Percentiles rank a stretch among this genome's conserved stretches.
Conservation (phyloP, 2,888 invertebrate species). For the Unio delphinus region DNA sequence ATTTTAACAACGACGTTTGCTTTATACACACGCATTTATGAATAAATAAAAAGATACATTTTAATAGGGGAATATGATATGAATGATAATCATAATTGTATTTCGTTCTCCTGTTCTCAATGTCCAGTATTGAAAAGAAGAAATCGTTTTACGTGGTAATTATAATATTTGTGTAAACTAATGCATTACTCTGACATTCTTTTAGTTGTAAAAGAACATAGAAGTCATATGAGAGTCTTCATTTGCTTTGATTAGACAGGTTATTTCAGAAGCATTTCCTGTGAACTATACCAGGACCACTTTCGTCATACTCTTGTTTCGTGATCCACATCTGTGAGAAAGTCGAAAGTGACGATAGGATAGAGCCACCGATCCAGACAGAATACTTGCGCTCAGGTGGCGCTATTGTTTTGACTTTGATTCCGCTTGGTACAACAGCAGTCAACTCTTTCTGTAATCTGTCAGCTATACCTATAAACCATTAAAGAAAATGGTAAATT, state of each 20-base stretch:
- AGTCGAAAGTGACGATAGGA: slow-evolving; percentile 17
- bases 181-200: too few relatives aligned
- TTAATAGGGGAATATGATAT: too few relatives aligned
- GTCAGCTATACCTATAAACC: slow-evolving; percentile 13
- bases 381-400: slow-evolving; percentile 18
- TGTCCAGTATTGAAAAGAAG: too few relatives aligned
- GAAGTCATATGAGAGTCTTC: too few relatives aligned
- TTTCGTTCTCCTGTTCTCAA: too few relatives aligned
- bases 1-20: too few relatives aligned
- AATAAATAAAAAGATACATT: too few relatives aligned
- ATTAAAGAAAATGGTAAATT: background rate
- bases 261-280: slow-evolving; percentile 14
- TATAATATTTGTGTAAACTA: background rate
- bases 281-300: slow-evolving; percentile 13
- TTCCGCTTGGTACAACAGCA: slow-evolving; percentile 4
- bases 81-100: too few relatives aligned
- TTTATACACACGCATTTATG: too few relatives aligned
- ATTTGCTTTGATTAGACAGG: too few relatives aligned
- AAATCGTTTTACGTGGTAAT: background rate
- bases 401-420: slow-evolving; percentile 8
- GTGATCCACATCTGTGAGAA: slow-evolving; percentile 19
- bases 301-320: slow-evolving; percentile 15
- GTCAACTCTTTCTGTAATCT: slow-evolving; percentile 13
- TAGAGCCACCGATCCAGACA: slow-evolving; percentile 24
- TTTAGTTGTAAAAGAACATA: background rate